Conservation (phyloP, 2,888 invertebrate species). For the Quadroppia sp. region DNA sequence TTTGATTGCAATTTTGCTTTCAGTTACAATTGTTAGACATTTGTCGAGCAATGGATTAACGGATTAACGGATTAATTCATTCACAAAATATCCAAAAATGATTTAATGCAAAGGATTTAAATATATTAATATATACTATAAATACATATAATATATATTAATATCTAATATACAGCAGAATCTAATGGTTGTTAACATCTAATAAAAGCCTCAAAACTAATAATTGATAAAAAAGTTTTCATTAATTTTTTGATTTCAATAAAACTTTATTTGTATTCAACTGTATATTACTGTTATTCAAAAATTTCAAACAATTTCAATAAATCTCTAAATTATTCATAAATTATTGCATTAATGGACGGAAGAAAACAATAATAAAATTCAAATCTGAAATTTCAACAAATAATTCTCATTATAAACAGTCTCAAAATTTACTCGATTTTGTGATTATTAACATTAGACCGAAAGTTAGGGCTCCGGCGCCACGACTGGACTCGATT, state of each 20-base stretch:
- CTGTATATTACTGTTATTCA: slow-evolving; percentile 3
- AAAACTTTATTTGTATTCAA: not conserved
- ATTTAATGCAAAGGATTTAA: not conserved
- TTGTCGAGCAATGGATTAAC: not conserved
- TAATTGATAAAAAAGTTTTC: not conserved
- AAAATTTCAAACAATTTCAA: not conserved
- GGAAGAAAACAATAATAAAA: not conserved
- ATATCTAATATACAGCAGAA: slow-evolving; percentile 12
- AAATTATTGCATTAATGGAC: not conserved
- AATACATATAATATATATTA: too few species aligned
- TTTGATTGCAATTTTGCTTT: too few species aligned
- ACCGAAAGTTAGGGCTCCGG: slow-evolving; percentile 94
- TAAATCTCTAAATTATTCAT: not conserved
- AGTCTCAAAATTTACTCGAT: slow-evolving; percentile 48
- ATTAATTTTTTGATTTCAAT: too few species aligned
- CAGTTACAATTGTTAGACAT: too few species aligned
- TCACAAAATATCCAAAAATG: not conserved
- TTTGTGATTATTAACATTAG: slow-evolving; percentile 56
- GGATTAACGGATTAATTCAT: not conserved
- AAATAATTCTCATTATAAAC: too few species aligned
- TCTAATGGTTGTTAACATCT: not conserved
- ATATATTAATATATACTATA: not conserved
- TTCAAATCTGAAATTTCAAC: not conserved
- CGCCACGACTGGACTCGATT: slow-evolving; percentile 62
- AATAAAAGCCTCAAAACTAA: not conserved